Base-by-base conservation (phyloP, 2,888 invertebrate species). In the Andrena bicolor region DNA sequence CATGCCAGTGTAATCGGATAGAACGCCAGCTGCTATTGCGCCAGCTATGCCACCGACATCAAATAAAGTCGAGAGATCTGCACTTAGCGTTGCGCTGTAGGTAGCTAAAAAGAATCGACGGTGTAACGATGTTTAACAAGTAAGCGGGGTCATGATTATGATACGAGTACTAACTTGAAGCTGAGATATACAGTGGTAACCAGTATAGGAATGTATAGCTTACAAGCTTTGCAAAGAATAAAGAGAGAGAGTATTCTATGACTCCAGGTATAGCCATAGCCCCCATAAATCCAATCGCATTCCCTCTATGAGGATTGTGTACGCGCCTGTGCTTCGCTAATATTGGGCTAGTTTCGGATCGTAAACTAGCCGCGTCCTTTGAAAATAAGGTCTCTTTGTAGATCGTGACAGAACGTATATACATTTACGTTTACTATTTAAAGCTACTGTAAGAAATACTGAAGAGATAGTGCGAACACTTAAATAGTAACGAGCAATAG, bases 191-290 rank as follows among this genome's bases (percentile, higher is more conserved):
- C 4, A 97, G 94, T 28, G 99, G 99, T 91, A 99, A 95, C 99
- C 99, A 99, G 93, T 98, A 99, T 66, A 99, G 96, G 94, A 99
- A 99, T 79, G 99, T 99, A 93, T 99, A 99, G 93, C 98, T 98
- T 91, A 99, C 99, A 53, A 99, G 95, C 94, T 99, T 99, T 16
- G 99, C 98, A 94, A 99, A 99, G 94, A 99, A 99, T 56, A 99
- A 95, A 60, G 98, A 98, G 60, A 99, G 93, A 0, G 99, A 98
- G 94, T 97, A 99, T 94, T 99, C 99, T 2, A 98, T 88, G 1
- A 99, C 99, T 41, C 99, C 99, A 0, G 99, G 99, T 91, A 99
- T 98, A 89, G 95, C 94, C 0, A 98, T 94, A 41, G 99, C 99
- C 78, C 96, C 96, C 0, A 95, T 85, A 89, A 98, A 97, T 41